Evolutionary conservation across 2,113 vertebrate genomes (phyloP).

Genomic region (Steatornis caripensis): DNA sequence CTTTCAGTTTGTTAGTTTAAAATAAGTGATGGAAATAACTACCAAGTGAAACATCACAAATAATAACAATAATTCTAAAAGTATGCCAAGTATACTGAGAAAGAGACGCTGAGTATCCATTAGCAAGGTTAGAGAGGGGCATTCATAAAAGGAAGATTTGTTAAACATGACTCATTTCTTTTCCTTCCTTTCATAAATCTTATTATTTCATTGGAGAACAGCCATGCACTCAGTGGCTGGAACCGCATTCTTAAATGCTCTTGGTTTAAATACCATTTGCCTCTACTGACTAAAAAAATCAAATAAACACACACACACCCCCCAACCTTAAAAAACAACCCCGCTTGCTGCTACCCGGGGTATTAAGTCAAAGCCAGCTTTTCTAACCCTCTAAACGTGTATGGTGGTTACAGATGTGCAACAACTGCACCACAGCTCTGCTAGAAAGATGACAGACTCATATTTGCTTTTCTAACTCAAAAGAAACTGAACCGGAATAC

Average conservation of each 20-base stretch:
- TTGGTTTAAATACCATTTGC: background rate
- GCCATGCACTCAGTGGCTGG: background rate
- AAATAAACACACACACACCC: background rate
- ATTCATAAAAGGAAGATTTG: constrained; percentile 11
- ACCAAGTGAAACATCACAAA: background rate
- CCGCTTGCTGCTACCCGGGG: background rate
- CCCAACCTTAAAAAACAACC: background rate
- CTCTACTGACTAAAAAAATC: background rate
- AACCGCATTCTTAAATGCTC: background rate
- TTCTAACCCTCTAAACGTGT: background rate
- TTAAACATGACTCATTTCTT: background rate
- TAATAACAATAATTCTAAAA: background rate
- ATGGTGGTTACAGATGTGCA: background rate
- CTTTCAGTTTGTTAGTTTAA: background rate
- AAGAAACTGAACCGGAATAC: background rate
- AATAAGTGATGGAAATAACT: background rate
- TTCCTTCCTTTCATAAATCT: background rate
- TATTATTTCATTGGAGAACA: background rate
- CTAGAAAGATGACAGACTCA: background rate
- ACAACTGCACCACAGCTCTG: background rate
- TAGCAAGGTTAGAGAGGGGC: background rate
- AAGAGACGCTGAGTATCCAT: background rate
- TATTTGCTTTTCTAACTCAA: background rate
- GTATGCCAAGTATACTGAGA: background rate
- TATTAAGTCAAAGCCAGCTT: background rate